Evolutionary conservation across 2,113 vertebrate species (phyloP).

Genomic region (Procapra przewalskii): DNA sequence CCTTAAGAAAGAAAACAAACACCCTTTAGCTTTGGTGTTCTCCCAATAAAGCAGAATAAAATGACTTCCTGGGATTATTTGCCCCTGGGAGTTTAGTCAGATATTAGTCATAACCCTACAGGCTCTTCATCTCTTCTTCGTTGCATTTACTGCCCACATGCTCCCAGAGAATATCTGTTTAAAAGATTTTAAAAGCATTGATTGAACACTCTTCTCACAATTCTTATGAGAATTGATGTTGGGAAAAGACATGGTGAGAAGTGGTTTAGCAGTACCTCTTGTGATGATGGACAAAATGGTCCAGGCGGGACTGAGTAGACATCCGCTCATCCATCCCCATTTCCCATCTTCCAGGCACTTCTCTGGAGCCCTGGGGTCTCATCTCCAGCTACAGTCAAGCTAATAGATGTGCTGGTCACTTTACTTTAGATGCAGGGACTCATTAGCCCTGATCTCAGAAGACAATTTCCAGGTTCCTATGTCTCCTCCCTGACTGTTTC

Average conservation of each 20-base stretch:
- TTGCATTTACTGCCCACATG: neutral
- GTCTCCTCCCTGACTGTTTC: neutral
- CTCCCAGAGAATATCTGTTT: neutral
- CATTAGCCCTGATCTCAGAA: neutral
- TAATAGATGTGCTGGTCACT: neutral
- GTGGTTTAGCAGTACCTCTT: no score
- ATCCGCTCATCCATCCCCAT: neutral
- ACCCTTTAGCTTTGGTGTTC: neutral
- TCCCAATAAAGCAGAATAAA: neutral
- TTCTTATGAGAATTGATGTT: neutral
- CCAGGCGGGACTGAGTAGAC: neutral
- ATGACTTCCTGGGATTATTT: neutral
- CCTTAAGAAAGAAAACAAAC: neutral
- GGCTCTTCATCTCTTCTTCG: neutral
- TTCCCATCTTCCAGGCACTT: neutral
- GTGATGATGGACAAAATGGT: rapidly evolving
- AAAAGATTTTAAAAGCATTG: neutral
- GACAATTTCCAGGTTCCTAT: neutral
- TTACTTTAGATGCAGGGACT: neutral
- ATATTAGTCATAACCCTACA: neutral
- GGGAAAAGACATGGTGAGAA: neutral
- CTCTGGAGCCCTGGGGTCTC: neutral
- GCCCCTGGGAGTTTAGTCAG: neutral
- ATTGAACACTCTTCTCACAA: neutral
- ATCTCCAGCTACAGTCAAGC: neutral